Evolutionary conservation across 1,140 invertebrate species (phyloP).

Genomic region (Lithobius niger): DNA sequence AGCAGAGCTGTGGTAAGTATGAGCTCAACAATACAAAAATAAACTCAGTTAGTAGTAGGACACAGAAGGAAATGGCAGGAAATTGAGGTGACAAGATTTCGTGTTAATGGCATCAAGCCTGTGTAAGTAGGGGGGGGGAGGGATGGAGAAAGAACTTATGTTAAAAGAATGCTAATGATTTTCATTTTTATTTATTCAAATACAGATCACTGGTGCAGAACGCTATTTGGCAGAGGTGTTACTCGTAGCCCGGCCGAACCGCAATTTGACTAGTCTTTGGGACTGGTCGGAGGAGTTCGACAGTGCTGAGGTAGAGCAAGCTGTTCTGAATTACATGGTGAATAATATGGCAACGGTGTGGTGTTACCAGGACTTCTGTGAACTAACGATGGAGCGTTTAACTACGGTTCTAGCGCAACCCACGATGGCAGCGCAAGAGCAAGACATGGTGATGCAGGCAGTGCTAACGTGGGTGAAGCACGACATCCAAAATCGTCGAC

Average conservation of each 20-base stretch:
- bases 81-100: too few relatives aligned
- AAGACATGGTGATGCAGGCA: neutral
- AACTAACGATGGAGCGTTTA: neutral
- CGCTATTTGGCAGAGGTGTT: neutral
- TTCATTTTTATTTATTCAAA: neutral
- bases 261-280: neutral
- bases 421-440: neutral
- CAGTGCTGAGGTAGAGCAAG: neutral
- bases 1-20: too few relatives aligned
- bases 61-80: too few relatives aligned
- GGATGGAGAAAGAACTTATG: too few relatives aligned
- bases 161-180: too few relatives aligned
- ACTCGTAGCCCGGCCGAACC: neutral
- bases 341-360: neutral
- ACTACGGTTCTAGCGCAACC: neutral
- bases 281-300: neutral
- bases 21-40: too few relatives aligned
- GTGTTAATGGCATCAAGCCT: too few relatives aligned
- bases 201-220: neutral
- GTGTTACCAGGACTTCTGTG: neutral
- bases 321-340: neutral
- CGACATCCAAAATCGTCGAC: neutral
- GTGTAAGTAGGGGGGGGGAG: too few relatives aligned
- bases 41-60: too few relatives aligned
- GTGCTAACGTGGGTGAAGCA: neutral